Evolutionary conservation across 2,797 vertebrate genomes (phyloP), one percentile per base, ranked within the genome.

Genomic region (Myripristis jacobus): DNA sequence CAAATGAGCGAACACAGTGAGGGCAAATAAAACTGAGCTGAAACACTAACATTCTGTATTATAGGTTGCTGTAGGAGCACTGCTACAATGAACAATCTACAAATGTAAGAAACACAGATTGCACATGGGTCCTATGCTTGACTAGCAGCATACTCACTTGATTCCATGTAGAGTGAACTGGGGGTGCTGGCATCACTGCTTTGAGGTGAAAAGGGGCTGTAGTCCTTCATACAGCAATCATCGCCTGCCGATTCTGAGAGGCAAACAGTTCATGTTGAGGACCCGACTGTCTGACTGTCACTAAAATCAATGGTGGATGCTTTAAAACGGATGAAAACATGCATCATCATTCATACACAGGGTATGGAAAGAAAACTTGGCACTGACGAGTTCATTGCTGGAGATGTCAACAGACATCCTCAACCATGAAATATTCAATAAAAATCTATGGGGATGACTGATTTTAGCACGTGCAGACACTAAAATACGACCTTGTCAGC

Each of bases 151-250:
- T 53, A 94, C 95, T 95, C 79, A 96, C 96, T 89, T 0, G 96
- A 94, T 76, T 97, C 96, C 94, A 96, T 90, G 82, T 95, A 96
- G 31, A 95, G 89, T 11, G 96, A 96, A 63, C 91, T 92, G 55
- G 93, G 71, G 21, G 91, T 88, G 87, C 93, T 94, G 85, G 80
- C 76, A 60, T 95, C 93, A 4, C 92, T 93, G 86, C 84, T 86
- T 77, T 92, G 94, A 8, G 89, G 81, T 61, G 95, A 94, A 81
- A 93, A 95, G 34, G 93, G 90, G 58, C 92, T 75, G 0, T 75
- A 93, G 66, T 91, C 93, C 86, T 91, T 94, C 75, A 88, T 80
- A 70, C 84, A 80, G 10, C 68, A 63, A 29, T 90, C 75, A 1
- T 94, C 93, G 0, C 64, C 91, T 27, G 72, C 47, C 0, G 94